Conservation (phyloP, 2,113 vertebrate species). For the Eubucco bourcierii region DNA sequence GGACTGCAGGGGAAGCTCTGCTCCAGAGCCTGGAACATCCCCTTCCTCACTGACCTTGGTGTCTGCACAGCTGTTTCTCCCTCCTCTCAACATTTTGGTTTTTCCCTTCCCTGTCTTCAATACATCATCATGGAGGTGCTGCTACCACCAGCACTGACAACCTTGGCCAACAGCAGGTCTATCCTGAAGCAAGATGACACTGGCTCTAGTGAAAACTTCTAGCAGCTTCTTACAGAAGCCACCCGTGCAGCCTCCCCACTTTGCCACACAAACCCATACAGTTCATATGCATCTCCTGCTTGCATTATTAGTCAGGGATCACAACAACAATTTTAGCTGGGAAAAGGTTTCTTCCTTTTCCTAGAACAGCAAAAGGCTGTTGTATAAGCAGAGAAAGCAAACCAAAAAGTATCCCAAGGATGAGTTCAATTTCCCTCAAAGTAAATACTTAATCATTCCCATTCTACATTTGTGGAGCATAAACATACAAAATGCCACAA, state of each 20-base stretch:
- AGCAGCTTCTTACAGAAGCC: neutral
- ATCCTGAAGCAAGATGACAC: neutral
- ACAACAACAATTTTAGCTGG: neutral
- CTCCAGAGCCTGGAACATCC: neutral
- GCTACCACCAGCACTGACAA: fast-evolving
- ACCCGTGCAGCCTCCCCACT: too few species aligned
- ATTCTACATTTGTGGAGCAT: neutral
- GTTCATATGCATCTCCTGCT: neutral
- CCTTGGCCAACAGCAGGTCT: fast-evolving
- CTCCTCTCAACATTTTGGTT: neutral
- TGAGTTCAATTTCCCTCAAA: neutral
- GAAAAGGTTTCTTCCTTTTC: neutral
- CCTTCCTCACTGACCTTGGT: neutral
- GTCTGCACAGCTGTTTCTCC: neutral
- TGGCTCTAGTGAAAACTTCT: neutral
- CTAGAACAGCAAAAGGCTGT: neutral
- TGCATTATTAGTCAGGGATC: neutral
- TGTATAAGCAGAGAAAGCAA: neutral
- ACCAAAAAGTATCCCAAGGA: neutral
- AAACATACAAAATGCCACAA: neutral
- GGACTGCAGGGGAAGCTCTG: neutral
- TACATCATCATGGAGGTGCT: neutral
- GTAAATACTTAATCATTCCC: neutral
- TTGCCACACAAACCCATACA: neutral
- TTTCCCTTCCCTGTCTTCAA: neutral